Evolutionary conservation across 2,797 vertebrate genomes (phyloP).

Genomic region (Catamblyrhynchus diadema): DNA sequence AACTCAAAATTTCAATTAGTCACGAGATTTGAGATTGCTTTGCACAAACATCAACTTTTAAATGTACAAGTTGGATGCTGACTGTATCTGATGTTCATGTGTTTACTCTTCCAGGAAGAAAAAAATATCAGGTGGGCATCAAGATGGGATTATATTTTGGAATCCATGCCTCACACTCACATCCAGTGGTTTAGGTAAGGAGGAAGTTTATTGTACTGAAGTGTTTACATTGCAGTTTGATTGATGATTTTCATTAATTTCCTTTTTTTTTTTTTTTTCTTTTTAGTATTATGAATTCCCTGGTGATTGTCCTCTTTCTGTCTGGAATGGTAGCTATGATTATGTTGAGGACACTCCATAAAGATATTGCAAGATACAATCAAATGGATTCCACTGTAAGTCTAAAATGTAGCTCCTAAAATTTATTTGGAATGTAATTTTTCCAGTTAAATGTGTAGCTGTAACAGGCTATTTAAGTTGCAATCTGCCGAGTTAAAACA

Average conservation of each 20-base stretch:
- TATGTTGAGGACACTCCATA: constrained; percentile 90
- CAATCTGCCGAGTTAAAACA: constrained; percentile 75
- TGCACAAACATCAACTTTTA: neutral
- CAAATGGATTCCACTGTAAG: constrained; percentile 95
- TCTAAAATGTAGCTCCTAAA: neutral
- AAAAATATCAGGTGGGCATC: constrained; percentile 89
- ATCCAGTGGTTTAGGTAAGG: constrained; percentile 95
- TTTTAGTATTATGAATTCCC: constrained; percentile 92
- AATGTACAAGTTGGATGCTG: neutral
- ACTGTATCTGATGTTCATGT: neutral
- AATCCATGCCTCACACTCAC: constrained; percentile 93
- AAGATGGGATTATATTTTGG: constrained; percentile 94
- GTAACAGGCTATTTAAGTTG: neutral
- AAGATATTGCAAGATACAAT: constrained; percentile 94
- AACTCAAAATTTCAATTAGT: neutral
- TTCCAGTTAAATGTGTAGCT: constrained; percentile 23
- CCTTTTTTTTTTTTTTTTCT: neutral
- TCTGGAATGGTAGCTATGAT: constrained; percentile 97
- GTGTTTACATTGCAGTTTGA: neutral
- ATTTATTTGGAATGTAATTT: neutral
- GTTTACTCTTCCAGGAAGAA: constrained; percentile 79
- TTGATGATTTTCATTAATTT: neutral
- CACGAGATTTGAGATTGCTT: neutral
- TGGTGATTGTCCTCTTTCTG: constrained; percentile 93
- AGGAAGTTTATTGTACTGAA: neutral